phyloP scores from a whole-genome alignment of 2,888 invertebrate species.

The Conomelus anceps region DNA sequence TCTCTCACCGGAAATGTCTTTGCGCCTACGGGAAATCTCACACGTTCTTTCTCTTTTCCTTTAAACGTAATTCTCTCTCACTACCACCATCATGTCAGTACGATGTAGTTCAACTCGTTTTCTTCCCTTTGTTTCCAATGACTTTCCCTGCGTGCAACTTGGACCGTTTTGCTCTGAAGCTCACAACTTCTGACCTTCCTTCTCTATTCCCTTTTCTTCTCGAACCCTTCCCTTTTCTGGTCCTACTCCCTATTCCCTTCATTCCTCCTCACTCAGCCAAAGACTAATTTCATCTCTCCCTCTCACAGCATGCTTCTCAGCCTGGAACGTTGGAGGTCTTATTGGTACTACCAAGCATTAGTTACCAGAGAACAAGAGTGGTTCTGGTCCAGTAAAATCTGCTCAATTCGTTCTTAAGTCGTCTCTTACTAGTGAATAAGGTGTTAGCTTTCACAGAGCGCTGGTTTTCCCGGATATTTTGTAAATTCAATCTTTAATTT shows the following conservation, averaged over 20 bases:
- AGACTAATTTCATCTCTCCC: background rate
- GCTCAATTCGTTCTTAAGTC: background rate
- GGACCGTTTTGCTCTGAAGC: background rate
- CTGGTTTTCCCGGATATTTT: background rate
- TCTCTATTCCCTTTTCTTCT: constrained; percentile 3
- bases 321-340: background rate
- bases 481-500: background rate
- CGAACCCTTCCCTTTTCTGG: background rate
- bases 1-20: background rate
- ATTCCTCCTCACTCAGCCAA: background rate
- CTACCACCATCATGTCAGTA: background rate
- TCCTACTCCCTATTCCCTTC: constrained; percentile 11
- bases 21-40: background rate
- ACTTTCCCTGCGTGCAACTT: background rate
- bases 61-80: background rate
- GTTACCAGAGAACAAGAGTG: background rate
- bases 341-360: background rate
- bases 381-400: background rate
- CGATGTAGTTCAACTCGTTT: background rate
- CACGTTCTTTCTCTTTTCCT: background rate
- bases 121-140: background rate
- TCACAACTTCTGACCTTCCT: background rate
- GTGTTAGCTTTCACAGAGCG: background rate
- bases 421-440: background rate
- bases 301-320: background rate